Evolutionary conservation across 1,140 invertebrate genomes (phyloP).

Genomic region (Bathynomus jamesi): DNA sequence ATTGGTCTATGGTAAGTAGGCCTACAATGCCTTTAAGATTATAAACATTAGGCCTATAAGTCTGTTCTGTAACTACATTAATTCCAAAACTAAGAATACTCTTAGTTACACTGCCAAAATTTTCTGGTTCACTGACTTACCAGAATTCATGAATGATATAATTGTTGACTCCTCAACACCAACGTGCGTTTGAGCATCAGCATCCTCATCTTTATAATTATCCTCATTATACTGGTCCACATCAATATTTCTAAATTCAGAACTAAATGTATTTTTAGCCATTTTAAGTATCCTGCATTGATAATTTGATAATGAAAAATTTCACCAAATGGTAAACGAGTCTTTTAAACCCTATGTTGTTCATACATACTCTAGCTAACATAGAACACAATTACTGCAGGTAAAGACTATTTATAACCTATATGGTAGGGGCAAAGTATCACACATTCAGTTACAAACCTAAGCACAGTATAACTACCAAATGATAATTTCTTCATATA

Average conservation of each 20-base stretch:
- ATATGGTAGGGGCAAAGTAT: too few species aligned
- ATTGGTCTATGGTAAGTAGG: background rate
- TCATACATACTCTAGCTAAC: too few species aligned
- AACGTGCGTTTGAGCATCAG: conserved; percentile 56
- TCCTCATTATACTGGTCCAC: conserved; percentile 96
- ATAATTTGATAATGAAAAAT: too few species aligned
- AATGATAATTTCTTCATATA: too few species aligned
- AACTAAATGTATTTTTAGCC: conserved; percentile 86
- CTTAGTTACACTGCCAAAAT: too few species aligned
- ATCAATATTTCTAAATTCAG: conserved; percentile 91
- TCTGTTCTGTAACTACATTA: background rate
- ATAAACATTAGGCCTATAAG: background rate
- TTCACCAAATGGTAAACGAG: too few species aligned
- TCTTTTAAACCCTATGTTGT: too few species aligned
- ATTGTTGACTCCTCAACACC: conserved; percentile 66
- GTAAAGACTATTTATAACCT: too few species aligned
- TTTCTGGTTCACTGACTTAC: conserved; percentile 59
- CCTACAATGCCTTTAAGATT: background rate
- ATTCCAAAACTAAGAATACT: conserved; percentile 45
- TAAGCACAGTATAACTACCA: too few species aligned
- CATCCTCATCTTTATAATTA: conserved; percentile 82
- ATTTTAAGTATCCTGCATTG: too few species aligned
- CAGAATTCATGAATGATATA: conserved; percentile 28
- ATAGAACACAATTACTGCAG: too few species aligned
- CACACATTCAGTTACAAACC: too few species aligned